Percentiles rank a stretch among this genome's conserved stretches.
Evolutionary conservation across 35 echinoderm and acorn worm species (phyloP).

Genomic region (Heliocidaris erythrogramma): DNA sequence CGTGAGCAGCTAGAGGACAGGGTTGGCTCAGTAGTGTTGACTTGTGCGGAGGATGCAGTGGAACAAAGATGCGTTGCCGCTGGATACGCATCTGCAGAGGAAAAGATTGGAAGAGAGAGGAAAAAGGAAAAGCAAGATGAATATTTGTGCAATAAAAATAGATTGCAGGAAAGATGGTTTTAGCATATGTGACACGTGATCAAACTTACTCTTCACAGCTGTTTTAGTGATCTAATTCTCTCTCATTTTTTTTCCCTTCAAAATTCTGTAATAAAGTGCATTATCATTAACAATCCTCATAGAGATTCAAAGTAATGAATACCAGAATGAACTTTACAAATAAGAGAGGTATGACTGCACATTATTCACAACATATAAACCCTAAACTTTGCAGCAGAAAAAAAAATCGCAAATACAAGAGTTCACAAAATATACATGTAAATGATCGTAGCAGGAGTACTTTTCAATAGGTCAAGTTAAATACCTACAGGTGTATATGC

Average conservation of each 20-base stretch:
- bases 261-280: too few relatives aligned
- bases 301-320: too few relatives aligned
- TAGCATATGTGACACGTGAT: not conserved
- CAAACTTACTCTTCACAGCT: not conserved
- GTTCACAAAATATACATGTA: too few relatives aligned
- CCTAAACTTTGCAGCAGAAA: too few relatives aligned
- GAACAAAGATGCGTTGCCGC: not conserved
- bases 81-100: not conserved
- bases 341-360: too few relatives aligned
- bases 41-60: not conserved
- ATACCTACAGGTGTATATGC: too few relatives aligned
- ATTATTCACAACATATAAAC: too few relatives aligned
- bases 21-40: not conserved
- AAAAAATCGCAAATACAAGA: too few relatives aligned
- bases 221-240: not conserved
- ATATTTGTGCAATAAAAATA: conserved; percentile 13
- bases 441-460: too few relatives aligned
- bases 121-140: not conserved
- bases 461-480: too few relatives aligned
- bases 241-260: not conserved
- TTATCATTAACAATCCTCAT: too few relatives aligned
- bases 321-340: too few relatives aligned
- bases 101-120: not conserved
- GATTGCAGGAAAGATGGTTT: not conserved
- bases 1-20: not conserved